phyloP scores from a whole-genome alignment of 30 jellyfish, hydroid and myxozoan genomes.

The Aurelia aurita region DNA sequence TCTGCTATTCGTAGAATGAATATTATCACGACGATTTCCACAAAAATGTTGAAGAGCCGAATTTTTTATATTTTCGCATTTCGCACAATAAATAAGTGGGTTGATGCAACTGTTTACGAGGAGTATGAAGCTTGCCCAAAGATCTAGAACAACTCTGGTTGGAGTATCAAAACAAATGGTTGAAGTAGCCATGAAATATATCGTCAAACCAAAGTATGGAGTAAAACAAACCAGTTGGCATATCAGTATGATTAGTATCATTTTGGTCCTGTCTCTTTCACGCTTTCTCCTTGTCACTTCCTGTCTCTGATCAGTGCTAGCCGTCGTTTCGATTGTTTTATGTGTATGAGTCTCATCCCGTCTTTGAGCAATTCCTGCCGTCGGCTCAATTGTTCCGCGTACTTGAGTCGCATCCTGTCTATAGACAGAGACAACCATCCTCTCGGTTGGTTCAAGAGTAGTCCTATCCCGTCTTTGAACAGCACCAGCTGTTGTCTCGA shows the following conservation, averaged over 20 bases:
- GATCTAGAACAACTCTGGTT: neutral
- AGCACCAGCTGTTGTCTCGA: too few relatives aligned
- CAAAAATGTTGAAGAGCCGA: too few relatives aligned
- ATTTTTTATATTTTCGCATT: neutral
- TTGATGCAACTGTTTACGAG: conserved; percentile 4
- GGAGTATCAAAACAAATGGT: neutral
- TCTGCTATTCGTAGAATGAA: too few relatives aligned
- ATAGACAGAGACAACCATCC: too few relatives aligned
- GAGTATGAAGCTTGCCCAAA: neutral
- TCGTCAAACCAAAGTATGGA: neutral
- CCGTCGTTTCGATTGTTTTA: too few relatives aligned
- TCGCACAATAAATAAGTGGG: neutral
- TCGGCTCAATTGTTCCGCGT: too few relatives aligned
- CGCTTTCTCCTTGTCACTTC: neutral
- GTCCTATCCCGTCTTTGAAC: too few relatives aligned
- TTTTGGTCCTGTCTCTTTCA: neutral
- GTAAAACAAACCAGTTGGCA: neutral
- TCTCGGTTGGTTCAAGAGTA: too few relatives aligned
- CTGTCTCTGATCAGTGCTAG: neutral
- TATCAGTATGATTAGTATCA: neutral
- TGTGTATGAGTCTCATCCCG: too few relatives aligned
- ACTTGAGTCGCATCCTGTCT: too few relatives aligned
- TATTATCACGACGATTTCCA: too few relatives aligned
- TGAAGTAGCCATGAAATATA: neutral
- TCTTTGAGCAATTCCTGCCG: too few relatives aligned